Base-by-base conservation (phyloP, 2,113 vertebrate genomes). In the Nanorana parkeri region DNA sequence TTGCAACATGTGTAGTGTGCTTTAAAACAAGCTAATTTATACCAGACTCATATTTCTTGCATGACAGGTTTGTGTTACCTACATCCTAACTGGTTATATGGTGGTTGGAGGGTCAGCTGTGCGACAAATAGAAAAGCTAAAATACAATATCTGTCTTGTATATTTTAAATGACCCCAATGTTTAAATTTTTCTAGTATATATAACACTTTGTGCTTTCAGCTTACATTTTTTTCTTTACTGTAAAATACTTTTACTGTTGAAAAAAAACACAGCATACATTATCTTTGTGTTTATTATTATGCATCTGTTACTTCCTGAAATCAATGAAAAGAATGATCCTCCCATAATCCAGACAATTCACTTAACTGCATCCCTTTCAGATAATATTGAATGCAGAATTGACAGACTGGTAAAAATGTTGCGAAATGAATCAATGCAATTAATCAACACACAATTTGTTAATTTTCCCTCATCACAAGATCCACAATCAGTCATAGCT, bases 371-470 rank as follows among this genome's bases (percentile, higher is more conserved):
- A 66, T 55, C 74, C 58, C 65, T 81, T 81, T 81, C 80, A 66
- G 26, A 81, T 75, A 66, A 66, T 81, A 81, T 81, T 75, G 80
- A 81, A 81, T 66, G 80, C 4, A 52, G 58, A 74, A 81, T 75
- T 81, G 80, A 74, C 69, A 81, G 60, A 74, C 60, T 75, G 69
- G 69, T 81, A 75, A 81, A 77, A 81, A 66, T 66, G 61, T 67
- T 67, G 69, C 68, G 58, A 75, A 74, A 74, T 66, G 80, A 72
- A 81, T 81, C 80, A 81, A 81, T 81, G 80, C 52, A 74, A 81
- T 81, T 81, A 74, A 81, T 74, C 69, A 81, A 81, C 79, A 24
- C 68, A 47, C 79, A 81, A 81, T 79, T 68, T 81, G 79, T 81
- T 81, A 81, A 81, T 81, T 81, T 81, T 81, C 36, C 79, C 68